Base-by-base conservation (phyloP, 1,140 invertebrate genomes). In the Metopolophium dirhodum region DNA sequence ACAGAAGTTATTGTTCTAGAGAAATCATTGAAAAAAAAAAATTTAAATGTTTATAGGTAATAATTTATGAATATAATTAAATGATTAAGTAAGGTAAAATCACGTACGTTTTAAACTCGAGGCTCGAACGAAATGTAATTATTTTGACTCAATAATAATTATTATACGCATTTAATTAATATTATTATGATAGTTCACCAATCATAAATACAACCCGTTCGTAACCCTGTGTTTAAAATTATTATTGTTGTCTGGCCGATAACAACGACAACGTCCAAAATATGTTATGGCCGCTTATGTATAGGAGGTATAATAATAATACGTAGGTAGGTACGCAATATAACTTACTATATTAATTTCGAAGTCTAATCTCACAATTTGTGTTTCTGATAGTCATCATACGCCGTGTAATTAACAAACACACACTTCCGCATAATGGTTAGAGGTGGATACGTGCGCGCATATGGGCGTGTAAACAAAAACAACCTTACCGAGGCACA, bases 321-420 rank as follows among this genome's bases (percentile, higher is more conserved):
- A 49, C 14, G 49, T 20, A 20, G 2, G 45, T 26, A 11, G 30
- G 14, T 77, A 18, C 11, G n/a, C 4, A 18, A 77, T 35, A 68
- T n/a, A 68, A 18, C 30, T 77, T 77, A n/a, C 6, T 6, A 77
- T 77, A 77, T 77, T 77, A 77, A 77, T 77, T 77, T 77, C 14
- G 14, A 14, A 35, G 30, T 77, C 14, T 77, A n/a, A 77, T 77
- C 61, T 77, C 61, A 77, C 61, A n/a, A 77, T 35, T 77, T 30
- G 61, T 18, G n/a, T 77, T 77, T 77, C 61, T 77, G 61, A 77
- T 68, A 68, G 61, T n/a, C 61, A n/a, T 77, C 61, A n/a, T n/a
- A 77, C 61, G 4, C 30, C 61, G n/a, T 18, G n/a, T n/a, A 77
- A 85, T 85, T 85, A 85, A 41, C 37, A 85, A 45, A 41, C 41